Evolutionary conservation across 2,888 invertebrate species (phyloP).

Genomic region (Metallyticus violacea): DNA sequence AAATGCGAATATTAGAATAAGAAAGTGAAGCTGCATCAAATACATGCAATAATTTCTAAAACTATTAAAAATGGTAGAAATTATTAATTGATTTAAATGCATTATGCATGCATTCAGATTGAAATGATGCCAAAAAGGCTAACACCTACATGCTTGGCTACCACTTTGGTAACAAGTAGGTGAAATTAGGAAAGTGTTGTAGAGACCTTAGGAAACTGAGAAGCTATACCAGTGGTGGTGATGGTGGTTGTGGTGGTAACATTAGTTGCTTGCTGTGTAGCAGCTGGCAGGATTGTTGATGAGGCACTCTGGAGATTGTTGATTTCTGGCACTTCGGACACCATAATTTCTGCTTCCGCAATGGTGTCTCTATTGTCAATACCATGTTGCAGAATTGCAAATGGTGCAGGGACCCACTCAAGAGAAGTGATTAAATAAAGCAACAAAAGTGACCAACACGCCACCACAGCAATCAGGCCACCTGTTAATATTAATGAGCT

Average conservation of each 20-base stretch:
- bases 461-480: constrained; percentile 2
- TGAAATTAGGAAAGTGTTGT: not conserved
- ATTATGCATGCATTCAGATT: not conserved
- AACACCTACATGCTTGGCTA: not conserved
- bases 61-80: not conserved
- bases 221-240: not conserved
- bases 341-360: not conserved
- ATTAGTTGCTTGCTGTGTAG: not conserved
- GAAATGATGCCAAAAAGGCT: too few species aligned
- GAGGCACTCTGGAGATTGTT: not conserved
- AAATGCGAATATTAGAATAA: not conserved
- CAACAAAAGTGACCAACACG: constrained; percentile 21
- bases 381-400: not conserved
- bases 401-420: constrained; percentile 18
- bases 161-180: not conserved
- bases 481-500: not conserved
- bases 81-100: too few species aligned
- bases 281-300: not conserved
- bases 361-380: not conserved
- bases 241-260: not conserved
- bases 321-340: not conserved
- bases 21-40: not conserved
- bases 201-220: not conserved
- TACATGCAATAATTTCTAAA: not conserved
- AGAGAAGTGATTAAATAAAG: constrained; percentile 13